A percentile compares a stretch with the other conserved stretches of the same genome.
Conservation (phyloP, 1,140 invertebrate genomes). For the Neodiprion lecontei region DNA sequence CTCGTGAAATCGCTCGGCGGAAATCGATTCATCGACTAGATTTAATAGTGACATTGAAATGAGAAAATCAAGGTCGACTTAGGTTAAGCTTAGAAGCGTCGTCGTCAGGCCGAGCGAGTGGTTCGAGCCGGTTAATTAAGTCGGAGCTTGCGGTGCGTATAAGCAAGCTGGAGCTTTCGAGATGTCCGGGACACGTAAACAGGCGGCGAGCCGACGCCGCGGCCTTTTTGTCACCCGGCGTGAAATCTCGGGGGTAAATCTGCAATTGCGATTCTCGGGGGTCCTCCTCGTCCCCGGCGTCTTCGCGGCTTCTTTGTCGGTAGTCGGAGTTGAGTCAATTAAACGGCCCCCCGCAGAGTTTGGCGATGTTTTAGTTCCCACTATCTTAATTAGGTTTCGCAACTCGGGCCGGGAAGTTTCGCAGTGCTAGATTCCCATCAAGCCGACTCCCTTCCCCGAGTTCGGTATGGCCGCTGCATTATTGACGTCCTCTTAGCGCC, state of each 20-base stretch:
- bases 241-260: neutral
- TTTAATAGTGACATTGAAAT: too few relatives aligned
- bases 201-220: neutral
- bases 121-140: neutral
- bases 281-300: neutral
- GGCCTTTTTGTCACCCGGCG: neutral
- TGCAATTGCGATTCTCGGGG: neutral
- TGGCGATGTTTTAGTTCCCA: neutral
- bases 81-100: too few relatives aligned
- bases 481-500: neutral
- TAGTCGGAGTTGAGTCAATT: neutral
- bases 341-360: neutral
- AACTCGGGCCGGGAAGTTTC: neutral
- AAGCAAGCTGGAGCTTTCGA: neutral
- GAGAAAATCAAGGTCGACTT: too few relatives aligned
- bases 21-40: too few relatives aligned
- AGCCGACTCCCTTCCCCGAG: neutral
- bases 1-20: too few relatives aligned
- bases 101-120: too few relatives aligned
- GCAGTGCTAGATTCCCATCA: neutral
- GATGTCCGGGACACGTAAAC: neutral
- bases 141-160: neutral
- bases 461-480: too few relatives aligned
- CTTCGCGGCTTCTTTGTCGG: neutral
- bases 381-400: slow-evolving; percentile 5